Base-by-base conservation (phyloP, 2,797 vertebrate genomes). In the Fistularia commersonii region DNA sequence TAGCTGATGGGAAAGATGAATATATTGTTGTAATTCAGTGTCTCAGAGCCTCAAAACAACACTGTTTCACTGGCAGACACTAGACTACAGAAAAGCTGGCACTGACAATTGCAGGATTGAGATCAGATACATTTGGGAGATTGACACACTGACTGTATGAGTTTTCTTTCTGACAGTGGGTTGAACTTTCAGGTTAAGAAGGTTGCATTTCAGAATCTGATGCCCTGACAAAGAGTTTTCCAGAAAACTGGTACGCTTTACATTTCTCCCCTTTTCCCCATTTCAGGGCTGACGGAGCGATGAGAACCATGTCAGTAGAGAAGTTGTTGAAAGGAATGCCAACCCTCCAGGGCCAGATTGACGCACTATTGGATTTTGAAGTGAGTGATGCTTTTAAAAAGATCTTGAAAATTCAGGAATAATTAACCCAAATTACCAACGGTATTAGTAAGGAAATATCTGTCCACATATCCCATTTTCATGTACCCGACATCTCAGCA, bases 271-370 rank as follows among this genome's bases (percentile, higher is more conserved):
- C 11, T 14, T 33, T 13, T 41, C 14, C 6, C 23, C 1, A 40
- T 41, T 10, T 45, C 77, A 99, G 97, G 61, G 91, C 95, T 41
- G 97, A 99, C 0, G 97, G 97, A 57, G 94, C 92, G 41, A 98
- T 99, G 97, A 93, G 97, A 75, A 98, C 92, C 12, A 99, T 99
- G 96, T 79, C 90, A 46, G 93, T 96, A 8, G 97, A 99, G 72
- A 99, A 99, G 83, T 89, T 99, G 37, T 82, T 99, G 74, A 99
- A 99, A 88, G 95, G 93, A 62, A 98, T 99, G 96, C 93, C 93
- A 48, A 95, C 92, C 72, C 85, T 99, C 42, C 97, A 99, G 90
- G 92, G 93, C 87, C 97, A 99, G 74, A 97, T 99, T 6, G 97
- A 98, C 61, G 95, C 95, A 9, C 86, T 99, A 77, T 91, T 99